Evolutionary conservation across 2,113 vertebrate genomes (phyloP).

Genomic region (Stigmatopora nigra): DNA sequence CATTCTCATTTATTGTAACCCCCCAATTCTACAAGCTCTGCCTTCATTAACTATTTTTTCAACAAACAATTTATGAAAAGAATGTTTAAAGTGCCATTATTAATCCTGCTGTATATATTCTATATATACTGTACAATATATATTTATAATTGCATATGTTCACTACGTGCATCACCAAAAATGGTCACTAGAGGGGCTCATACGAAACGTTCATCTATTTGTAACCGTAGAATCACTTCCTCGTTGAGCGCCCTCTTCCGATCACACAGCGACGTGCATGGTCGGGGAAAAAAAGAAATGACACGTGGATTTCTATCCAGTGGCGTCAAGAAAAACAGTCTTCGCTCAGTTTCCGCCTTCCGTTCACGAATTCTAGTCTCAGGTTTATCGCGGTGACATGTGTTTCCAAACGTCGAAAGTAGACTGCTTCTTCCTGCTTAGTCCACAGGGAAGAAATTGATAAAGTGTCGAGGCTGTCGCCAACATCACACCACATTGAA

Average conservation of each 20-base stretch:
- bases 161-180: no score
- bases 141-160: no score
- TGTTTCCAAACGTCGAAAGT: not conserved
- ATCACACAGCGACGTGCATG: conserved; percentile 57
- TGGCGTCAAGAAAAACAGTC: conserved; percentile 45
- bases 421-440: not conserved
- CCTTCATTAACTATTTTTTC: no score
- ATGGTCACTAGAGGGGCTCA: no score
- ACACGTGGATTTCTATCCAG: conserved; percentile 74
- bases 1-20: no score
- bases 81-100: no score
- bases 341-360: conserved; percentile 7
- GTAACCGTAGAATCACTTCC: conserved; percentile 35
- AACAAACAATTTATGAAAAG: no score
- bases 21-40: no score
- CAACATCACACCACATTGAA: conserved; percentile 59
- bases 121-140: no score
- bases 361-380: not conserved
- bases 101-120: no score
- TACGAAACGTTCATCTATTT: not conserved
- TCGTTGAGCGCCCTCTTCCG: conserved; percentile 45
- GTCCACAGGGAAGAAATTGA: conserved; percentile 11
- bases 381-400: not conserved
- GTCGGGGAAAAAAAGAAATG: conserved; percentile 60
- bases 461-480: conserved; percentile 21